These are phyloP conservation scores for Axis porcinus DNA, from an alignment of 2,113 vertebrate species.

Conservation along the genomic window DNA sequence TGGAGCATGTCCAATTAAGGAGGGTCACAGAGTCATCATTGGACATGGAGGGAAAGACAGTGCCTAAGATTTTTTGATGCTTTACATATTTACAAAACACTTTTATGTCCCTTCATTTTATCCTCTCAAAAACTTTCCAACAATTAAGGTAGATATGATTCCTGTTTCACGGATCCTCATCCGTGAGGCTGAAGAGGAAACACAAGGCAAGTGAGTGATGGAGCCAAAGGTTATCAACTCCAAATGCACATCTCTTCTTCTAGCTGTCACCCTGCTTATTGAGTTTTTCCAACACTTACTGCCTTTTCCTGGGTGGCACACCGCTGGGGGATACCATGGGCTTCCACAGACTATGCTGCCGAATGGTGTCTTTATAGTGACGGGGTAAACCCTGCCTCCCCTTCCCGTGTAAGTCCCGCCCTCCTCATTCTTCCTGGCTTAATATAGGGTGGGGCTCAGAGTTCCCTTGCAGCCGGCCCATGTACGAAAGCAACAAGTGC, in stretches of 20 bases:
- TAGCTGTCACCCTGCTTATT: background rate
- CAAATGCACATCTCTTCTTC: background rate
- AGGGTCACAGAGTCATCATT: background rate
- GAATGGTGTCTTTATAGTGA: background rate
- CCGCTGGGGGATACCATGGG: background rate
- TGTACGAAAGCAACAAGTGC: background rate
- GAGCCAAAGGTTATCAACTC: background rate
- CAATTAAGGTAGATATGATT: background rate
- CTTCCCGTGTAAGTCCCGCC: rapidly evolving
- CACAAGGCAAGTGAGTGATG: background rate
- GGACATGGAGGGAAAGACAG: background rate
- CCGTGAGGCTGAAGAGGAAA: background rate
- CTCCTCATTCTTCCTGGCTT: background rate
- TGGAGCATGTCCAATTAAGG: background rate
- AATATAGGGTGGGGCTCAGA: background rate
- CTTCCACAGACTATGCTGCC: background rate
- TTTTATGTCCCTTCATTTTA: background rate
- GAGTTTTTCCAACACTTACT: background rate
- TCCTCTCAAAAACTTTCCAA: background rate
- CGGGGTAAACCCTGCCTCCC: background rate
- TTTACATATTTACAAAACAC: background rate
- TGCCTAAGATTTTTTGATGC: background rate
- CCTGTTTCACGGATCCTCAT: background rate
- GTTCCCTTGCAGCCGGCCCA: background rate
- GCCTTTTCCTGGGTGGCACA: background rate